Conservation (phyloP, 1,140 invertebrate genomes). For the Maniola jurtina region DNA sequence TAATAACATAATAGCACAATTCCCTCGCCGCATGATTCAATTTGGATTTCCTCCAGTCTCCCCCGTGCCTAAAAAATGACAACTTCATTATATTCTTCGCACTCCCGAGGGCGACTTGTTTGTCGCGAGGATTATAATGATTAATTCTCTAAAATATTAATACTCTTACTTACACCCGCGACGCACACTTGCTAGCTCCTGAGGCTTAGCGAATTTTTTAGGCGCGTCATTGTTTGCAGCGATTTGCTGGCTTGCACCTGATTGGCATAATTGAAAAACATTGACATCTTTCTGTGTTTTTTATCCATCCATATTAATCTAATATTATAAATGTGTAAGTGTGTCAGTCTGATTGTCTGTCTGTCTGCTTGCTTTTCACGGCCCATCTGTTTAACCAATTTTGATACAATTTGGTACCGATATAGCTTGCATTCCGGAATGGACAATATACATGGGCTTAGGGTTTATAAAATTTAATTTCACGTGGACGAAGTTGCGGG, state of each 20-base stretch:
- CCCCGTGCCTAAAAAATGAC: slow-evolving; percentile 76
- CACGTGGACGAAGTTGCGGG: too few relatives aligned
- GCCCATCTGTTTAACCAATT: too few relatives aligned
- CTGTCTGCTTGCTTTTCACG: too few relatives aligned
- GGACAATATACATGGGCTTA: too few relatives aligned
- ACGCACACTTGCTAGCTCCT: slow-evolving; percentile 62
- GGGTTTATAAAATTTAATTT: too few relatives aligned
- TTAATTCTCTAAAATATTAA: slow-evolving; percentile 79
- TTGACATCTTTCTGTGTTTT: not conserved
- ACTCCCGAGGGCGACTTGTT: slow-evolving; percentile 73
- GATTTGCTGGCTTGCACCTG: slow-evolving; percentile 16
- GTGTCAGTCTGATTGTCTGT: too few relatives aligned
- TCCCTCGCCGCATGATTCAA: slow-evolving; percentile 80
- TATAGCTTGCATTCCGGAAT: too few relatives aligned
- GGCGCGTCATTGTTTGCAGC: slow-evolving; percentile 47
- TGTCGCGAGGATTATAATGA: slow-evolving; percentile 78
- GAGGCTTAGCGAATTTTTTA: slow-evolving; percentile 59
- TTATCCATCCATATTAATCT: not conserved
- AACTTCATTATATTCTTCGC: slow-evolving; percentile 78
- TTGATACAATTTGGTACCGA: too few relatives aligned
- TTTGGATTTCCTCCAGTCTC: slow-evolving; percentile 79
- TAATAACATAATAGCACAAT: slow-evolving; percentile 81
- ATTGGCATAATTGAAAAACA: too few relatives aligned
- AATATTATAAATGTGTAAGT: too few relatives aligned
- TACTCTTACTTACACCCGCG: slow-evolving; percentile 65